Percentiles rank a stretch among this genome's conserved stretches.
phyloP scores from a whole-genome alignment of 1,140 invertebrate species.

The Acromyrmex echinatior region DNA sequence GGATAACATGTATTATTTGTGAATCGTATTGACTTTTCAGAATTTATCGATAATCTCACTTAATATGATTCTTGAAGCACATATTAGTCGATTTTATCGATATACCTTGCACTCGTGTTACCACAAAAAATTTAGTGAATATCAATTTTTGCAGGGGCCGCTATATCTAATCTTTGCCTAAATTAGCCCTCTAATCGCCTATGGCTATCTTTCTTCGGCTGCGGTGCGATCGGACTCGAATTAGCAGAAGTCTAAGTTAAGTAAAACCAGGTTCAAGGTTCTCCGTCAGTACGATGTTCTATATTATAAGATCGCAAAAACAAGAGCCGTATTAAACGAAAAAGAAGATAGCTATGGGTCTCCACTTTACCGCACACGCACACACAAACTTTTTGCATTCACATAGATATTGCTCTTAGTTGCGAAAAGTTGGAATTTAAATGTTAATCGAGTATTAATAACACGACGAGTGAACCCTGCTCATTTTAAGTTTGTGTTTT shows the following conservation, averaged over 20 bases:
- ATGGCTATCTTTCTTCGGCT: slow-evolving; percentile 77
- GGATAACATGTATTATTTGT: slow-evolving; percentile 71
- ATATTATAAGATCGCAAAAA: slow-evolving; percentile 58
- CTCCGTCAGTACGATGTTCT: slow-evolving; percentile 44
- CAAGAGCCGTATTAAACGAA: slow-evolving; percentile 60
- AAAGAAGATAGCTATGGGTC: slow-evolving; percentile 78
- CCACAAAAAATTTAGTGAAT: slow-evolving; percentile 68
- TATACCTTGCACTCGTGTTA: slow-evolving; percentile 35
- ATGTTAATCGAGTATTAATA: slow-evolving; percentile 53
- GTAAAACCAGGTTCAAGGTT: slow-evolving; percentile 66
- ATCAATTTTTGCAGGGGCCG: slow-evolving; percentile 77
- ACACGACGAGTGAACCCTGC: slow-evolving; percentile 37
- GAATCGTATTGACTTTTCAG: slow-evolving; percentile 55
- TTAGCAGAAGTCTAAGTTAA: slow-evolving; percentile 66
- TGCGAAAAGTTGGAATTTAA: slow-evolving; percentile 42
- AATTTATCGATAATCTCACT: slow-evolving; percentile 41
- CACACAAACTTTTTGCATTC: slow-evolving; percentile 43
- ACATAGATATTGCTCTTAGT: slow-evolving; percentile 42
- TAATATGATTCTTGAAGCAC: slow-evolving; percentile 37
- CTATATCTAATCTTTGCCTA: slow-evolving; percentile 78
- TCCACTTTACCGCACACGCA: slow-evolving; percentile 70
- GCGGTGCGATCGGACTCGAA: slow-evolving; percentile 68
- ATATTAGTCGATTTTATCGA: slow-evolving; percentile 55
- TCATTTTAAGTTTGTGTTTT: slow-evolving; percentile 58
- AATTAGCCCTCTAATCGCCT: slow-evolving; percentile 75